Conservation (phyloP, 2,113 vertebrate genomes). For the Cyprinodon variegatus region DNA sequence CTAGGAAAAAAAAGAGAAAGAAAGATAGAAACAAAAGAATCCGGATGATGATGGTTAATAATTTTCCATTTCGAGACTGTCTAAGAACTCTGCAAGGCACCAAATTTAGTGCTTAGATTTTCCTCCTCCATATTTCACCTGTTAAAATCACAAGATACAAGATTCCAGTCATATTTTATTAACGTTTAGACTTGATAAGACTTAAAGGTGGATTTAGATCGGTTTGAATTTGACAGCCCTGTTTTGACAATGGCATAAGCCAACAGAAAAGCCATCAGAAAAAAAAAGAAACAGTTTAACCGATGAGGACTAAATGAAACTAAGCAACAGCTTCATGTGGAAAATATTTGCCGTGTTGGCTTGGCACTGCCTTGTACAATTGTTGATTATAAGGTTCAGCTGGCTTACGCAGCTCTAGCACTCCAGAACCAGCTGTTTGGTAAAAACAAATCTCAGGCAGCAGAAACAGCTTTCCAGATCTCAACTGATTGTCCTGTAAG, state of each 20-base stretch:
- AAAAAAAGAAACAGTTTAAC: constrained; percentile 5
- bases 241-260: background rate
- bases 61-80: background rate
- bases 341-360: constrained; percentile 30
- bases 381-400: constrained; percentile 64
- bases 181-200: background rate
- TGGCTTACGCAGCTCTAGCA: constrained; percentile 57
- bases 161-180: background rate
- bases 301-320: constrained; percentile 16
- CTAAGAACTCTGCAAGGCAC: background rate
- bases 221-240: background rate
- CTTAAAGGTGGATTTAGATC: background rate
- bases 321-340: constrained; percentile 29
- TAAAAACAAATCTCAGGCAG: constrained; percentile 58
- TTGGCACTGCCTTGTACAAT: constrained; percentile 40
- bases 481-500: constrained; percentile 52
- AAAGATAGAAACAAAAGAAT: too few relatives aligned
- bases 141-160: background rate
- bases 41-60: too few relatives aligned
- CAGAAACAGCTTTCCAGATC: constrained; percentile 58
- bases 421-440: constrained; percentile 73
- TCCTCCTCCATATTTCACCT: background rate
- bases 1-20: too few relatives aligned
- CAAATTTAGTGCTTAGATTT: background rate
- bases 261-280: background rate